These are phyloP conservation scores for Procapra przewalskii DNA, from an alignment of 2,113 vertebrate genomes.

Conservation along the genomic window DNA sequence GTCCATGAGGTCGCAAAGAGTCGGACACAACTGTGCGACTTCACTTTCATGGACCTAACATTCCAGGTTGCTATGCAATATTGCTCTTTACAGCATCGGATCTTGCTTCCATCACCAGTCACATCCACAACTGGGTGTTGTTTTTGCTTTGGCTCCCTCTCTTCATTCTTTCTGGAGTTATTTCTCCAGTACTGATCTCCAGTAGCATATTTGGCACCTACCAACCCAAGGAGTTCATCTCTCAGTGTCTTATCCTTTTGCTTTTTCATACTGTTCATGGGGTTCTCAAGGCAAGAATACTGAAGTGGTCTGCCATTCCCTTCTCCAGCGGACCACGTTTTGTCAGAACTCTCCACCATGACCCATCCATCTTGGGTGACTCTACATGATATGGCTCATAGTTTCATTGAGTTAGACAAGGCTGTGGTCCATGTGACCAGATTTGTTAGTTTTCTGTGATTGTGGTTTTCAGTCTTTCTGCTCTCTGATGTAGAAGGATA, in stretches of 20 bases:
- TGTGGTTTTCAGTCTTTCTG: not conserved
- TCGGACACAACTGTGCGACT: rapidly evolving
- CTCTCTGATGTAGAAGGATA: not conserved
- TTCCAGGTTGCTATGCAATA: not conserved
- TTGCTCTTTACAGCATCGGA: not conserved
- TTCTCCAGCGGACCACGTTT: rapidly evolving
- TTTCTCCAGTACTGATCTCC: not conserved
- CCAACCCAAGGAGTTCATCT: not conserved
- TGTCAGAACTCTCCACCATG: not conserved
- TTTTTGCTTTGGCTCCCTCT: not conserved
- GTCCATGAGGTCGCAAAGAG: too few relatives aligned
- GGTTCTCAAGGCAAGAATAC: not conserved
- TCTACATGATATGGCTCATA: not conserved
- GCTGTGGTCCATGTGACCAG: not conserved
- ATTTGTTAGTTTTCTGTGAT: not conserved
- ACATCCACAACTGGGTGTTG: not conserved
- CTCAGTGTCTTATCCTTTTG: not conserved
- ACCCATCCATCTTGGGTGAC: rapidly evolving
- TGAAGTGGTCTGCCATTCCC: not conserved
- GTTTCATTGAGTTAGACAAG: not conserved
- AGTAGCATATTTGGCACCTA: not conserved
- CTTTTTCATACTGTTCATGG: not conserved
- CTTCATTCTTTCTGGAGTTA: not conserved
- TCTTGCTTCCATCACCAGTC: not conserved
- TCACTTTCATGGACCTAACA: not conserved